Evolutionary conservation across 2,888 invertebrate species (phyloP).

Genomic region (Halocaridina rubra): DNA sequence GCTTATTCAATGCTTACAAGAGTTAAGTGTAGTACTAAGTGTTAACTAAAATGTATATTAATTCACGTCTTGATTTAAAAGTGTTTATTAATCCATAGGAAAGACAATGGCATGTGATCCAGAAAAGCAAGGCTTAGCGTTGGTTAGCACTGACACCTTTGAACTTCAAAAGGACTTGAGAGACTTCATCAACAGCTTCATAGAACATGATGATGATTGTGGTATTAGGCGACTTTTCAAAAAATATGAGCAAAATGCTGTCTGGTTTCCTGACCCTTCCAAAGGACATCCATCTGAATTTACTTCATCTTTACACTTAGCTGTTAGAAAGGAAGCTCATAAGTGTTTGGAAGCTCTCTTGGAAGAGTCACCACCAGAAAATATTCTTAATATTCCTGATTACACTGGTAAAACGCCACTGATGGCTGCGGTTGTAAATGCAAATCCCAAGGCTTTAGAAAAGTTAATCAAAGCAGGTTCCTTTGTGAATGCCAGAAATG

Average conservation of each 20-base stretch:
- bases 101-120: slow-evolving; percentile 28
- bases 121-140: slow-evolving; percentile 38
- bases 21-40: too few relatives aligned
- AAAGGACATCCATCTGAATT: neutral
- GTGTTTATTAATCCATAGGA: neutral
- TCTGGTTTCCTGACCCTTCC: neutral
- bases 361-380: neutral
- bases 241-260: neutral
- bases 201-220: slow-evolving; percentile 13
- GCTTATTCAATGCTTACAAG: too few relatives aligned
- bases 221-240: neutral
- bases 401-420: slow-evolving; percentile 43
- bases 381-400: slow-evolving; percentile 45
- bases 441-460: neutral
- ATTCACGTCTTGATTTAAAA: too few relatives aligned
- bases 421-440: slow-evolving; percentile 25
- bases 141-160: slow-evolving; percentile 5
- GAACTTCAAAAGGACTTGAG: neutral
- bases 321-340: neutral
- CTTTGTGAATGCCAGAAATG: slow-evolving; percentile 44
- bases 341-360: slow-evolving; percentile 35
- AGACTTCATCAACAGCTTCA: neutral
- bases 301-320: slow-evolving; percentile 28
- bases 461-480: slow-evolving; percentile 38
- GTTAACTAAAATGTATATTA: too few relatives aligned